Base-by-base conservation (phyloP, 2,797 vertebrate species). In the Acanthis flammea region DNA sequence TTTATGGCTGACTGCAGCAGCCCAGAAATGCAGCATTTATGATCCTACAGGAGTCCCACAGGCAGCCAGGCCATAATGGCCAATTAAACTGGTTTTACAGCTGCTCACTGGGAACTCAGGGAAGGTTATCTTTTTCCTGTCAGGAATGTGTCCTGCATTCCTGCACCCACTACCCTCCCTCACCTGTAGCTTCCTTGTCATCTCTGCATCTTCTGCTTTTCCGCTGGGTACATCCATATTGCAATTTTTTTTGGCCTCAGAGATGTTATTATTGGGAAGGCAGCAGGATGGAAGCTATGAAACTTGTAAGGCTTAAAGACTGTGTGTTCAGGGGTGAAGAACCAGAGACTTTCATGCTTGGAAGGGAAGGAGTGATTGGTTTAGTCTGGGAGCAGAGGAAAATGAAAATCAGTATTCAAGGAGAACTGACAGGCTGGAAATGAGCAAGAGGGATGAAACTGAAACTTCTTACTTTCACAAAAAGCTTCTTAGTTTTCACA, bases 31-130 rank as follows among this genome's bases (percentile, higher is more conserved):
- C 2, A 89, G 71, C 5, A 1, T 94, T 94, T 81, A 80, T 90
- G 83, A 35, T 67, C 21, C 79, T 93, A n/a, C 30, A 42, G 58
- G 68, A 93, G 70, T 90, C 80, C 31, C 76, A 70, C 45, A 63
- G 79, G 57, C 90, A 90, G 82, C 73, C 68, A n/a, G 75, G 62
- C 48, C 65, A 85, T 86, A 80, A 91, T 67, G 75, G 74, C 85
- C 72, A 86, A 83, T 96, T 96, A 95, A 95, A 86, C 22, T 74
- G 86, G 30, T 16, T 95, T 94, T 95, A 83, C 86, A 84, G 62
- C 92, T 95, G 22, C 51, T 96, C 86, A 48, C 74, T 42, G 74
- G 82, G 87, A 75, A 54, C 73, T 48, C 79, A 35, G n/a, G 42
- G 86, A 92, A 92, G 74, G 87, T 84, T 86, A 47, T 81, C 22